These are phyloP conservation scores for Spea bombifrons DNA, from an alignment of 2,113 vertebrate genomes.

Conservation along the genomic window DNA sequence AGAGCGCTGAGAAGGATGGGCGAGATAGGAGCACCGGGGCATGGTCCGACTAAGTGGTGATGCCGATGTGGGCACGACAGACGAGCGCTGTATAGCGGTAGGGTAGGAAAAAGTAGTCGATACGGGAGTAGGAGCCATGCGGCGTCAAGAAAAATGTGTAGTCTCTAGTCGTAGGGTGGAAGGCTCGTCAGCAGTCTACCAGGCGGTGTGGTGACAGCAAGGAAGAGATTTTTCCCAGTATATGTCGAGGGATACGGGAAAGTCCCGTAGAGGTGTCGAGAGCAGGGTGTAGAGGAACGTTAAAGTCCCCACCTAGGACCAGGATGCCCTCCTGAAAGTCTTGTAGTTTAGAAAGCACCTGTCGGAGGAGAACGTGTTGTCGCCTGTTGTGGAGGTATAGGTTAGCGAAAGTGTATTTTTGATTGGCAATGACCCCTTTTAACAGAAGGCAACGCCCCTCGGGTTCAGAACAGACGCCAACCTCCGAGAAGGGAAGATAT, in stretches of 20 bases:
- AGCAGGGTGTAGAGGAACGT: background rate
- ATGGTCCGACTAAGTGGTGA: background rate
- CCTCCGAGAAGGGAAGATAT: background rate
- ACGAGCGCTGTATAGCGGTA: too few relatives aligned
- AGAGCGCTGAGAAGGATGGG: too few relatives aligned
- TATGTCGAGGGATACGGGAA: background rate
- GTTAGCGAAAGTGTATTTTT: background rate
- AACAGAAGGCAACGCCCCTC: background rate
- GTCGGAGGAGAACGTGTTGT: background rate
- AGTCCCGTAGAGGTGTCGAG: background rate
- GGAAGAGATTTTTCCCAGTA: background rate
- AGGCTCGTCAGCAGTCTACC: background rate
- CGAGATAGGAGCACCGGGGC: background rate
- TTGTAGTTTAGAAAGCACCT: background rate
- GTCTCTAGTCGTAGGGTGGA: background rate
- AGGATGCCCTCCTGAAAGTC: background rate
- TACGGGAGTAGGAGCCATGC: too few relatives aligned
- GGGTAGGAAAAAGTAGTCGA: too few relatives aligned
- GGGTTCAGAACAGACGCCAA: background rate
- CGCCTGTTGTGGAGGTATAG: background rate
- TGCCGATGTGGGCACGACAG: background rate
- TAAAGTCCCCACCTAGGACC: background rate
- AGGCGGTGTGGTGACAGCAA: background rate
- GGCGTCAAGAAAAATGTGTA: background rate
- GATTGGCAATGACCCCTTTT: background rate